Evolutionary conservation across 2,888 invertebrate genomes (phyloP).

Genomic region (Drosophila aldrichi): DNA sequence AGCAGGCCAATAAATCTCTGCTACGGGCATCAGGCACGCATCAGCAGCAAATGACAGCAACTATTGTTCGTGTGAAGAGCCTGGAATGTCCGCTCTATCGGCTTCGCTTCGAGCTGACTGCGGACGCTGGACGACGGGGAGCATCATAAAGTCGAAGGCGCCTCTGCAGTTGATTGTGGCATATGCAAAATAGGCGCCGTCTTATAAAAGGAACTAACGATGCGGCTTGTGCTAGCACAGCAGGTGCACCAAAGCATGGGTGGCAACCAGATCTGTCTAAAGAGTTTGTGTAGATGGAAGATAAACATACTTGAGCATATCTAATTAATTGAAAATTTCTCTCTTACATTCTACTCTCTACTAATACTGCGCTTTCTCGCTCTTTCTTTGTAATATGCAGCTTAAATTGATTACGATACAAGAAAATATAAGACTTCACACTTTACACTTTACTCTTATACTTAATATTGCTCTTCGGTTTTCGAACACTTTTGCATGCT

Average conservation of each 20-base stretch:
- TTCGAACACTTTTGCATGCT: neutral
- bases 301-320: neutral
- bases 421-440: neutral
- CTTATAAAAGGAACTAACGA: neutral
- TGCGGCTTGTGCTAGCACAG: constrained; percentile 17
- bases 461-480: neutral
- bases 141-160: constrained; percentile 42
- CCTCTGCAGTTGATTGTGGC: constrained; percentile 15
- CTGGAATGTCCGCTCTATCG: constrained; percentile 4
- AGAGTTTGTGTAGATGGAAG: neutral
- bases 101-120: neutral
- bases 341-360: too few species aligned
- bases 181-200: constrained; percentile 53
- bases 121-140: constrained; percentile 27
- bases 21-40: constrained; percentile 67
- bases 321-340: neutral
- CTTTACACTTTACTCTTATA: neutral
- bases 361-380: too few species aligned
- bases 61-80: constrained; percentile 64
- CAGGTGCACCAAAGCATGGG: constrained; percentile 27
- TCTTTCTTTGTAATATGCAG: too few species aligned
- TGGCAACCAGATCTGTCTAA: neutral
- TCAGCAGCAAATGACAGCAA: constrained; percentile 63
- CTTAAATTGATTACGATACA: neutral
- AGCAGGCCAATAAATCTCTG: constrained; percentile 76